A percentile compares a stretch with the other conserved stretches of the same genome.
phyloP scores from a whole-genome alignment of 2,797 vertebrate species.

The Cirrhinus molitorella region DNA sequence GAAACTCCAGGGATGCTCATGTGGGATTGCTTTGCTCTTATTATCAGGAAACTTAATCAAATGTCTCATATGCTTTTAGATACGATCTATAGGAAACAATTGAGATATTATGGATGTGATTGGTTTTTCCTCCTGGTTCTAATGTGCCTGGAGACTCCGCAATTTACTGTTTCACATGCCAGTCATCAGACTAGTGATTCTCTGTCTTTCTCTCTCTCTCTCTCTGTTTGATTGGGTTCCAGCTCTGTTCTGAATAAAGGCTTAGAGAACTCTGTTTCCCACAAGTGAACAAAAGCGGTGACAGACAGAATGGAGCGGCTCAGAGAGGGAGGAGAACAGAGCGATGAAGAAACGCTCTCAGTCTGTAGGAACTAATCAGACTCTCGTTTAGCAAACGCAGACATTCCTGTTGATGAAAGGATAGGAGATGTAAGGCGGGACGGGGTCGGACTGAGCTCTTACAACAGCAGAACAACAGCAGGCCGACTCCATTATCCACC shows the following conservation, averaged over 20 bases:
- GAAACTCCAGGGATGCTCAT: not conserved
- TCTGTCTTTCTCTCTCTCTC: conserved; percentile 27
- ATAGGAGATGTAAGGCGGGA: conserved; percentile 73
- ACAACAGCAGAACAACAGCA: conserved; percentile 70
- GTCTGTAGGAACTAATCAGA: conserved; percentile 79
- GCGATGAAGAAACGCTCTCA: conserved; percentile 69
- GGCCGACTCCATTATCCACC: conserved; percentile 77
- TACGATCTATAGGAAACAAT: not conserved
- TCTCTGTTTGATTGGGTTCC: conserved; percentile 62
- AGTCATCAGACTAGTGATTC: conserved; percentile 28
- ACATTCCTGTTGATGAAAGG: conserved; percentile 72
- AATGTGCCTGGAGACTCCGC: conserved; percentile 27
- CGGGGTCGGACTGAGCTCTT: conserved; percentile 70
- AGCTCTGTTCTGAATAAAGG: conserved; percentile 56
- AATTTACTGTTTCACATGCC: conserved; percentile 41
- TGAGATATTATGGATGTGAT: not conserved
- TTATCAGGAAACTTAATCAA: not conserved
- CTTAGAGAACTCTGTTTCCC: conserved; percentile 58
- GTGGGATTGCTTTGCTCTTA: not conserved
- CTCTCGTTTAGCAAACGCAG: conserved; percentile 67
- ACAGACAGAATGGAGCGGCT: conserved; percentile 53
- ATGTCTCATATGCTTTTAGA: not conserved
- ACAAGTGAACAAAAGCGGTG: conserved; percentile 62
- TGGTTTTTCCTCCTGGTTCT: not conserved
- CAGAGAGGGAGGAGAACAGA: conserved; percentile 59